Evolutionary conservation across 35 echinoderm and acorn worm genomes (phyloP).

Genomic region (Heliocidaris tuberculata): DNA sequence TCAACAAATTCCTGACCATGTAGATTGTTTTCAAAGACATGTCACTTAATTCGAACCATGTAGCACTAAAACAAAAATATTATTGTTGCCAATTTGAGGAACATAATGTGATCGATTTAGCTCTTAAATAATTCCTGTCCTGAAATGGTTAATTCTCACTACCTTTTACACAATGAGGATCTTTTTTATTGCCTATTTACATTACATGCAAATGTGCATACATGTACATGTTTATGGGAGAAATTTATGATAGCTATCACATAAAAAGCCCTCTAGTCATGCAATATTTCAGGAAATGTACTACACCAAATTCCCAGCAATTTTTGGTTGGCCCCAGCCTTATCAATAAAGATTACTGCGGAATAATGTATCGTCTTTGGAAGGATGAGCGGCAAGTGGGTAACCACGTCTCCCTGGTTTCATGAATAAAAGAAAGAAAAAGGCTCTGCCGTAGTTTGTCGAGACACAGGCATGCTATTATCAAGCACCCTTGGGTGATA

Average conservation of each 20-base stretch:
- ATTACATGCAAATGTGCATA: too few species aligned
- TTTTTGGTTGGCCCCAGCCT: neutral
- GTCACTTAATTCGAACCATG: too few species aligned
- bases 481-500: neutral
- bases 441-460: neutral
- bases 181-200: too few species aligned
- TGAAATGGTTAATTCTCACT: too few species aligned
- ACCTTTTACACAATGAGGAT: too few species aligned
- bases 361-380: neutral
- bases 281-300: neutral
- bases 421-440: constrained; percentile 3
- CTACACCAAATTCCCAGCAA: neutral
- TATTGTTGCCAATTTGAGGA: too few species aligned
- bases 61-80: too few species aligned
- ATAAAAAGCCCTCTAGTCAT: neutral
- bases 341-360: neutral
- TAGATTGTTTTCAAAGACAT: too few species aligned
- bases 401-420: neutral
- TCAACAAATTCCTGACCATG: too few species aligned
- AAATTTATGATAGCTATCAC: neutral
- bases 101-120: too few species aligned
- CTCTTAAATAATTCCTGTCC: too few species aligned
- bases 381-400: neutral
- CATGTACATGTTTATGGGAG: too few species aligned
- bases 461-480: neutral